phyloP scores from a whole-genome alignment of 2,113 vertebrate genomes.

The Capricornis sumatraensis region DNA sequence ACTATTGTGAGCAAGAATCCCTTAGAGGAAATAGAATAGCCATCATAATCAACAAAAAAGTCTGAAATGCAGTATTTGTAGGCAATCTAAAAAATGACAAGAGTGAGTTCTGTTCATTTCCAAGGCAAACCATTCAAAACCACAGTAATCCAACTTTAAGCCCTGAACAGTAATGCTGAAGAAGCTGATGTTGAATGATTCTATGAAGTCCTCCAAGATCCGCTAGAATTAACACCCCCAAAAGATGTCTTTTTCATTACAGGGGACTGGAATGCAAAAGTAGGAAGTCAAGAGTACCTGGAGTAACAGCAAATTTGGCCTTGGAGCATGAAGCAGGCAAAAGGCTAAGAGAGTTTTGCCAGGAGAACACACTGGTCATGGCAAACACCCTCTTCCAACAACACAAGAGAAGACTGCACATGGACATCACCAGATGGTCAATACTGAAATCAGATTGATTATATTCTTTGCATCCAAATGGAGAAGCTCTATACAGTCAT shows the following conservation, averaged over 20 bases:
- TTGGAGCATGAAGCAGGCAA: background rate
- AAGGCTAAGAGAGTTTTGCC: background rate
- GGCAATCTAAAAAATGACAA: background rate
- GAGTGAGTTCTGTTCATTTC: background rate
- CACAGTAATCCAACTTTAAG: background rate
- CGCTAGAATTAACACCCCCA: background rate
- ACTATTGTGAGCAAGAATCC: background rate
- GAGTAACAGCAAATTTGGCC: background rate
- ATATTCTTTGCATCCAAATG: background rate
- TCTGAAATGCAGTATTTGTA: background rate
- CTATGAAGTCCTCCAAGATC: background rate
- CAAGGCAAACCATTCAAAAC: background rate
- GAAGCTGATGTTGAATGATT: background rate
- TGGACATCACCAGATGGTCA: background rate
- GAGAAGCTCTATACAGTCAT: background rate
- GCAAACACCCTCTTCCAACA: background rate
- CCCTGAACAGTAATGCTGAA: background rate
- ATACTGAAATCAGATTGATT: background rate
- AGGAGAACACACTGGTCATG: background rate
- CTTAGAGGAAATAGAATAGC: background rate
- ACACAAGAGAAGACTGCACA: background rate
- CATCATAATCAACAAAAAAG: background rate
- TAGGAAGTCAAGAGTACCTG: background rate
- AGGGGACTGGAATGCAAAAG: background rate
- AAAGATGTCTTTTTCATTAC: background rate